A percentile compares a stretch with the other conserved stretches of the same genome.
Evolutionary conservation across 2,797 vertebrate genomes (phyloP).

Genomic region (Oreochromis grahami): DNA sequence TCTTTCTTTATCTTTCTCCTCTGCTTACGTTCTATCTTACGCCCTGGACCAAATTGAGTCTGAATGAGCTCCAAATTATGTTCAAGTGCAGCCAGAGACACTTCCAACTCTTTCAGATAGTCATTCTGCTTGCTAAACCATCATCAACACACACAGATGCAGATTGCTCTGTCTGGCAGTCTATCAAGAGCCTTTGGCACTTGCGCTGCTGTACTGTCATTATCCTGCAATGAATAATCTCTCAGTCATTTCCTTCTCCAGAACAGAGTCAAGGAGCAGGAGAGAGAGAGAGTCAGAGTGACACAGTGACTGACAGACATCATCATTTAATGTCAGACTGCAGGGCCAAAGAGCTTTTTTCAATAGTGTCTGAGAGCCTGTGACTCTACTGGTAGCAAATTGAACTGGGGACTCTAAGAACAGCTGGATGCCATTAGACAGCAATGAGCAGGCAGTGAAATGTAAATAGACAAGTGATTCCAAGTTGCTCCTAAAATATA

Average conservation of each 20-base stretch:
- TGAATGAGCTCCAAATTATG: constrained; percentile 57
- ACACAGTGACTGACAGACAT: constrained; percentile 10
- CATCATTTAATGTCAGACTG: constrained; percentile 30
- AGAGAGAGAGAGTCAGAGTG: neutral
- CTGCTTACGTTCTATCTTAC: neutral
- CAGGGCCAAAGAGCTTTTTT: constrained; percentile 25
- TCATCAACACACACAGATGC: constrained; percentile 21
- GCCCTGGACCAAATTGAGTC: constrained; percentile 38
- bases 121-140: constrained; percentile 37
- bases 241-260: constrained; percentile 22
- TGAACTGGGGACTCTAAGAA: neutral
- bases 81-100: constrained; percentile 57
- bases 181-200: constrained; percentile 50
- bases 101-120: constrained; percentile 50
- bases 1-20: neutral
- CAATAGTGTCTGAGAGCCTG: constrained; percentile 19
- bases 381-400: neutral
- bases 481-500: neutral
- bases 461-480: neutral
- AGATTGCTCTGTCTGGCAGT: constrained; percentile 44
- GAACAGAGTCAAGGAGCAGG: constrained; percentile 32
- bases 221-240: constrained; percentile 56
- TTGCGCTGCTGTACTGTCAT: constrained; percentile 22
- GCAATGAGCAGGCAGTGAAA: neutral
- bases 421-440: neutral